Evolutionary conservation across 2,888 invertebrate genomes (phyloP), one percentile per base, ranked within the genome.

Genomic region (Xanthorhoe designata): DNA sequence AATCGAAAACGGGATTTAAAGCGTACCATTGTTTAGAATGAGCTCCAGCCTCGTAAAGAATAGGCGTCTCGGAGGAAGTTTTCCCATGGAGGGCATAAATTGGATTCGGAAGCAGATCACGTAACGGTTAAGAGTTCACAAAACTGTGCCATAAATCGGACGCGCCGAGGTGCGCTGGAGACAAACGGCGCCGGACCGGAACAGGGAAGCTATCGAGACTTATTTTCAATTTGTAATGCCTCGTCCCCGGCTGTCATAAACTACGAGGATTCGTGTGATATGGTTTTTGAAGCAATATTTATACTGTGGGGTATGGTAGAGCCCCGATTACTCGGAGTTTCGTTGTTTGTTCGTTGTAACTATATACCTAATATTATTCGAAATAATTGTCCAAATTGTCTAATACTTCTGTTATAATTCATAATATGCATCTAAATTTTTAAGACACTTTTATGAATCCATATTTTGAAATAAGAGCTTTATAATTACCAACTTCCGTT

Each of bases 71-170:
- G 79, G 82, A 74, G 80, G 78, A 92, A 92, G 83, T 92, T 91
- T 88, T 89, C 90, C 91, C 91, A 88, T 87, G 88, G 90, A 92
- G 86, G 86, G 84, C 86, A 92, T 93, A 93, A 93, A 93, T 93
- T 91, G 90, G 90, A 87, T 91, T 91, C 92, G 91, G 92, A 92
- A 92, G 89, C 92, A 89, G 92, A 92, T 92, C 92, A 93, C 92
- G 93, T 93, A 92, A 92, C 90, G 91, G 91, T 91, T 92, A 91
- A 90, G 91, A 92, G 93, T 92, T 93, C 92, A 91, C 92, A 92
- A 92, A 92, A 93, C 90, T 92, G 92, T 89, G 90, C 92, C 85
- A 91, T 93, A 92, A 92, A 93, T 93, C 90, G 91, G 91, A 90
- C 88, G 90, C 90, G 90, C 87, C 83, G 88, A 92, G 92, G 93